Conservation (phyloP, 2,888 invertebrate species). For the Tetragonisca angustula region DNA sequence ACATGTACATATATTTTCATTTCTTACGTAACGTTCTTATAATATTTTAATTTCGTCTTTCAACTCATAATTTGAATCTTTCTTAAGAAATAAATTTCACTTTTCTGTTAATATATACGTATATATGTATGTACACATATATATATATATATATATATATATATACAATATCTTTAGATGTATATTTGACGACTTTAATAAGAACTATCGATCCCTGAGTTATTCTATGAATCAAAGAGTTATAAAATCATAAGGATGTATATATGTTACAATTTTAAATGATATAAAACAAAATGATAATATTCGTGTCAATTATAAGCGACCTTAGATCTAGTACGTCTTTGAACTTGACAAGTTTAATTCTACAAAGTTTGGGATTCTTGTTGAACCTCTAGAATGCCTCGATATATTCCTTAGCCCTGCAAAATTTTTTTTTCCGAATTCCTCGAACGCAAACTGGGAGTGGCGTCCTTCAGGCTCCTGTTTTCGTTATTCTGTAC, state of each 20-base stretch:
- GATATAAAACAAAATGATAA: constrained; percentile 5
- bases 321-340: constrained; percentile 14
- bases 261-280: background rate
- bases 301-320: constrained; percentile 11
- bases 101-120: constrained; percentile 1
- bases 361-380: constrained; percentile 62
- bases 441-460: constrained; percentile 69
- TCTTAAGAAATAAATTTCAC: background rate
- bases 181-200: constrained; percentile 36
- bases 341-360: constrained; percentile 55
- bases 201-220: constrained; percentile 45
- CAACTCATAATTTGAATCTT: constrained; percentile 8
- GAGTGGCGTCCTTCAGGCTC: constrained; percentile 68
- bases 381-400: constrained; percentile 51
- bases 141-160: background rate
- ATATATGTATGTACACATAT: background rate
- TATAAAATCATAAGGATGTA: constrained; percentile 5
- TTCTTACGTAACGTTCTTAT: background rate
- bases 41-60: background rate
- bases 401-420: constrained; percentile 32
- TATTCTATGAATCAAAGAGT: constrained; percentile 40
- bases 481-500: constrained; percentile 69
- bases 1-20: background rate
- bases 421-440: constrained; percentile 67
- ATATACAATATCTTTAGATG: constrained; percentile 2